phyloP scores from a whole-genome alignment of 1,140 invertebrate species.

The Philotrypesis tridentata region DNA sequence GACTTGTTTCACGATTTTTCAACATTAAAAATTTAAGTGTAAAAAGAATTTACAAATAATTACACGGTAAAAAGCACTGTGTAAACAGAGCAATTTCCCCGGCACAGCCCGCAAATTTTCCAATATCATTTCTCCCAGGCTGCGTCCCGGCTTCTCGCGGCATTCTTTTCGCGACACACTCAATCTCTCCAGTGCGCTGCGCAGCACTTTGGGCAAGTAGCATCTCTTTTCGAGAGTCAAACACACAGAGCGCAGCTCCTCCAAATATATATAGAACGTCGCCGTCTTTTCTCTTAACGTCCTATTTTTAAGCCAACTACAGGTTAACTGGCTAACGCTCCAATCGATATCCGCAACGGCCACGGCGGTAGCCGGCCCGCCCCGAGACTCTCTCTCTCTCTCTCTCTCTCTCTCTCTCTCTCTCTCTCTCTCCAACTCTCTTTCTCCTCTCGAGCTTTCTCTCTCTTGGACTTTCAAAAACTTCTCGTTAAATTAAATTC shows the following conservation, averaged over 20 bases:
- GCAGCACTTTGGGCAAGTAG: not conserved
- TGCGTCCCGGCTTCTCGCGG: no score
- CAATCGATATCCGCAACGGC: slow-evolving; percentile 61
- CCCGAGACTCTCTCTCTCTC: slow-evolving; percentile 5
- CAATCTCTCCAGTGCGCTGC: no score
- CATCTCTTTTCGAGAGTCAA: not conserved
- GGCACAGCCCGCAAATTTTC: no score
- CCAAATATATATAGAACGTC: slow-evolving; percentile 21
- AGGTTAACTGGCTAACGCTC: slow-evolving; percentile 61
- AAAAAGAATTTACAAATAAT: no score
- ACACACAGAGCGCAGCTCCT: not conserved
- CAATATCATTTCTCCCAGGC: no score
- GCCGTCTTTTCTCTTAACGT: slow-evolving; percentile 43
- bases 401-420: slow-evolving; percentile 39
- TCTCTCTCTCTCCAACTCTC: slow-evolving; percentile 21
- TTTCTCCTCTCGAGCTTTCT: not conserved
- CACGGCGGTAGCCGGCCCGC: slow-evolving; percentile 7
- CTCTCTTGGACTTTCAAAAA: slow-evolving; percentile 43
- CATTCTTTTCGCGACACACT: no score
- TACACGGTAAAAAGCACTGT: no score
- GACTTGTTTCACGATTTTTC: no score
- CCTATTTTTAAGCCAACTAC: slow-evolving; percentile 64
- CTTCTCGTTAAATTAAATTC: slow-evolving; percentile 49
- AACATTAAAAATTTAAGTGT: no score
- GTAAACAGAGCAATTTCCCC: no score